Base-by-base conservation (phyloP, 2,888 invertebrate genomes). In the Leptodirus hochenwartii region DNA sequence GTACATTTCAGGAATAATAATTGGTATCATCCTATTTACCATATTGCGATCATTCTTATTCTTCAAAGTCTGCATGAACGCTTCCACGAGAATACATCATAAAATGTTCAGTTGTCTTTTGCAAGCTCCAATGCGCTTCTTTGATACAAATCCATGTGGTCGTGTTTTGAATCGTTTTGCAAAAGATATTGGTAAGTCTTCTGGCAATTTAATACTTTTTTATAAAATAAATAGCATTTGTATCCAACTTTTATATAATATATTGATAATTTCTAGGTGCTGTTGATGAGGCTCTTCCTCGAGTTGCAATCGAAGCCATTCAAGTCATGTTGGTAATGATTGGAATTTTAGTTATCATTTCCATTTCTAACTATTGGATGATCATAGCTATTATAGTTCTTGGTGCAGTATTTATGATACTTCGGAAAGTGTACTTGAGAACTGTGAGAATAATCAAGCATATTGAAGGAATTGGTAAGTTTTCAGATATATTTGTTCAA, bases 141-240 rank as follows among this genome's bases (percentile, higher is more conserved):
- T 90, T 49, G 81, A 88, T 43, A 67, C 61, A 0, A 90, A 88
- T 58, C 77, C 87, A 2, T 72, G 76, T 34, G 80, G 80, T 64
- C 53, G 53, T 34, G 69, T 81, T 39, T 52, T 81, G 17, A 81
- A 80, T 51, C 58, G 80, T 27, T 80, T 81, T 50, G 71, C 79
- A 0, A 80, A 79, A 47, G 81, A 81, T 43, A 64, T 78, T n/a
- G 80, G 80, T 1, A n/a, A n/a, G n/a, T n/a, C n/a, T n/a, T n/a
- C n/a, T n/a, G n/a, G n/a, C n/a, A n/a, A n/a, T n/a, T n/a, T n/a
- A n/a, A n/a, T n/a, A n/a, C n/a, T n/a, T n/a, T n/a, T n/a, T n/a
- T n/a, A n/a, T n/a, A n/a, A n/a, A n/a, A n/a, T n/a, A n/a, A n/a
- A n/a, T n/a, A n/a, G n/a, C n/a, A n/a, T n/a, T n/a, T n/a, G n/a